Conservation (phyloP, 2,797 vertebrate genomes). For the Gambelia wislizenii region DNA sequence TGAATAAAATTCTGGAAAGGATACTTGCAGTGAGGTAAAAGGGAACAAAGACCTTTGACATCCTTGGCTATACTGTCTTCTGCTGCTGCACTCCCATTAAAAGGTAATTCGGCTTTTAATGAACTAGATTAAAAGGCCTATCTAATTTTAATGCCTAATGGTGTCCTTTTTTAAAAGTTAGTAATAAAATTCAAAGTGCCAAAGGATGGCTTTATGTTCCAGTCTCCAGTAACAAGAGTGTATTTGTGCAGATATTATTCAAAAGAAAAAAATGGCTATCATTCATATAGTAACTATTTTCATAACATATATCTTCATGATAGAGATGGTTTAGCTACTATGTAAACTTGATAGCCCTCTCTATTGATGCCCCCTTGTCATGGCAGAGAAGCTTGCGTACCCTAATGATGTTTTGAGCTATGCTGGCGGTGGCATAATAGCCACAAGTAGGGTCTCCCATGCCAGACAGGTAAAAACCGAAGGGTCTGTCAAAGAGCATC, state of each 20-base stretch:
- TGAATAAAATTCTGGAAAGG: background rate
- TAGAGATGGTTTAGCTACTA: background rate
- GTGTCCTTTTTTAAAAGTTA: background rate
- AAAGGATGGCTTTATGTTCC: background rate
- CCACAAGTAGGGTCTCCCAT: too few species aligned
- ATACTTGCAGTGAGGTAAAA: slow-evolving; percentile 16
- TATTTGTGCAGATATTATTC: background rate
- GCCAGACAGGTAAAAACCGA: too few species aligned
- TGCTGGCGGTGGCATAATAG: too few species aligned
- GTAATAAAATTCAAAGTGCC: background rate
- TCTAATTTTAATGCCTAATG: background rate
- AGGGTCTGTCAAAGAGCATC: too few species aligned
- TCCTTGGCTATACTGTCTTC: background rate
- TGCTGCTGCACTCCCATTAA: slow-evolving; percentile 7
- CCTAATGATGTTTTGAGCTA: too few species aligned
- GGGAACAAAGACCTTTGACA: background rate
- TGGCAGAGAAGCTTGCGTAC: too few species aligned
- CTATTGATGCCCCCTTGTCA: too few species aligned
- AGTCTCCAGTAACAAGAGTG: background rate
- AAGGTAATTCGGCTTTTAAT: background rate
- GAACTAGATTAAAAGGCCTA: background rate
- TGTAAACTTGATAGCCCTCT: too few species aligned
- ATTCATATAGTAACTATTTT: fast-evolving
- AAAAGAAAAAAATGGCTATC: background rate
- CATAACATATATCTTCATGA: background rate